Evolutionary conservation across 30 jellyfish, hydroid and myxozoan genomes (phyloP).

Genomic region (Chrysaora quinquecirrha): DNA sequence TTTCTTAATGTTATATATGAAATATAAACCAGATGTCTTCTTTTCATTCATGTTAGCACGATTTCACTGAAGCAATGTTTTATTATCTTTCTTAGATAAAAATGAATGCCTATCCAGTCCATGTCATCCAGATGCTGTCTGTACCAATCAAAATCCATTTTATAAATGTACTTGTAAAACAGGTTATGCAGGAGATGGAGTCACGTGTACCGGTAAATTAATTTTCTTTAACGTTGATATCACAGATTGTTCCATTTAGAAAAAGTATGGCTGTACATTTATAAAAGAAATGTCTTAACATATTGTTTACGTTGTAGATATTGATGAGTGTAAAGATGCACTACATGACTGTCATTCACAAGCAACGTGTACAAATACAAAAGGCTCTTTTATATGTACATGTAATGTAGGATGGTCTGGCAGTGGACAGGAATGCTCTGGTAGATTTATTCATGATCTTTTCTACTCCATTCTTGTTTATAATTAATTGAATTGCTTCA

Average conservation of each 20-base stretch:
- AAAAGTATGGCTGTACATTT: not conserved
- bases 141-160: constrained; percentile 44
- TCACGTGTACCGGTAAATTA: constrained; percentile 17
- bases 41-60: too few relatives aligned
- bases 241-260: too few relatives aligned
- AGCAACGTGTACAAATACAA: constrained; percentile 63
- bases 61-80: too few relatives aligned
- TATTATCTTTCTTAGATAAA: constrained; percentile 2
- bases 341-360: constrained; percentile 36
- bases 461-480: too few relatives aligned
- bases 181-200: constrained; percentile 69
- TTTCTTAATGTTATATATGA: too few relatives aligned
- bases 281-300: not conserved
- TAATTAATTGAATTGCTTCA: too few relatives aligned
- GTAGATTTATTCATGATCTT: constrained; percentile 31
- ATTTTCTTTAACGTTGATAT: not conserved
- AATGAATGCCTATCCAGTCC: constrained; percentile 51
- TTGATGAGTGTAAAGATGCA: constrained; percentile 39
- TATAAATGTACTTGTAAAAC: constrained; percentile 40
- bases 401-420: constrained; percentile 68
- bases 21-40: too few relatives aligned
- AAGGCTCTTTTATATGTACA: constrained; percentile 53
- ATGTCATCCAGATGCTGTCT: constrained; percentile 52
- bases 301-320: constrained; percentile 6
- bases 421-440: constrained; percentile 52